phyloP scores from a whole-genome alignment of 2,888 invertebrate species.

The Syrphus vitripennis region DNA sequence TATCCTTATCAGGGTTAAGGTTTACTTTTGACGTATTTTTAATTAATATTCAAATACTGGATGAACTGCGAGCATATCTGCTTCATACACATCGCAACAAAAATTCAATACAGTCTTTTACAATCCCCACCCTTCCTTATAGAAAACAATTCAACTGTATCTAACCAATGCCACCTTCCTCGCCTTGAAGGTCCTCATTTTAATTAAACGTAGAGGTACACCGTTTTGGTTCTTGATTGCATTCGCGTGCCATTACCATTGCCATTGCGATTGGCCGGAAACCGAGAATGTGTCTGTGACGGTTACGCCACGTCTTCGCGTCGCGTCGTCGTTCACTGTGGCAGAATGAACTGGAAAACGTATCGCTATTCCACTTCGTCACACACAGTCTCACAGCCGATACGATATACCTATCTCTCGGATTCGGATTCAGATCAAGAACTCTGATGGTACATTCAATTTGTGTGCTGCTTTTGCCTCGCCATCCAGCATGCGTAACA shows the following conservation, averaged over 20 bases:
- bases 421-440: constrained; percentile 12
- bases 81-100: background rate
- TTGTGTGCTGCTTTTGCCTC: background rate
- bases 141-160: constrained; percentile 26
- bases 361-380: constrained; percentile 69
- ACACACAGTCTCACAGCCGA: constrained; percentile 34
- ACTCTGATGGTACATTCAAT: constrained; percentile 10
- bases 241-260: constrained; percentile 66
- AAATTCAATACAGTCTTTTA: background rate
- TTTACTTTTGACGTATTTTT: constrained; percentile 29
- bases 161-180: constrained; percentile 68
- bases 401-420: constrained; percentile 11
- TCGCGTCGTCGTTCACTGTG: constrained; percentile 52
- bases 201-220: constrained; percentile 62
- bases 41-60: constrained; percentile 49
- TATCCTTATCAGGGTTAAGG: constrained; percentile 40
- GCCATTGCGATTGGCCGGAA: constrained; percentile 79
- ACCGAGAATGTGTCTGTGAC: constrained; percentile 70
- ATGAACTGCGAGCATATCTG: background rate
- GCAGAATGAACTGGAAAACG: constrained; percentile 70
- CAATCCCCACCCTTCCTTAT: constrained; percentile 23
- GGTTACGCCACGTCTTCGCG: constrained; percentile 64
- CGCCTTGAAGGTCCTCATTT: constrained; percentile 22
- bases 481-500: constrained; percentile 63
- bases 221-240: constrained; percentile 64